Percentiles rank a stretch among this genome's conserved stretches.
phyloP scores from a whole-genome alignment of 2,113 vertebrate species.

The Centropristis striata region DNA sequence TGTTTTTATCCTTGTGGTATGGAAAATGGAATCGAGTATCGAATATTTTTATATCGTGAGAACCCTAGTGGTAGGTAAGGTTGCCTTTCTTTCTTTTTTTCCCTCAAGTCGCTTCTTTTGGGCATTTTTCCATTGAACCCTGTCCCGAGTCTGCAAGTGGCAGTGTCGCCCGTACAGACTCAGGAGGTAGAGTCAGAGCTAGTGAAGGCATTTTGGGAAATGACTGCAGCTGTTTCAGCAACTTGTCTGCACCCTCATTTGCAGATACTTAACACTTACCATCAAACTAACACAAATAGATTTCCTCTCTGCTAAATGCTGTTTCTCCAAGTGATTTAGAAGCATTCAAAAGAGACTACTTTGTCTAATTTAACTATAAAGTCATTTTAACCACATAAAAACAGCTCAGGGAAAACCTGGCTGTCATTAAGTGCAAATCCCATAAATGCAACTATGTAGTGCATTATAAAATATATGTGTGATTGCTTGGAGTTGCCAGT shows the following conservation, averaged over 20 bases:
- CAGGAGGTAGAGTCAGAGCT: conserved; percentile 4
- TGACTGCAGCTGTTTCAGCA: conserved; percentile 58
- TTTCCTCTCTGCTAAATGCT: conserved; percentile 62
- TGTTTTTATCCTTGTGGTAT: too few relatives aligned
- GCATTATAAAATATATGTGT: conserved; percentile 71
- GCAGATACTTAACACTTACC: conserved; percentile 70
- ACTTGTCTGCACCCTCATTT: conserved; percentile 65
- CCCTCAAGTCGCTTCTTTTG: too few relatives aligned
- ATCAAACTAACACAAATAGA: conserved; percentile 66
- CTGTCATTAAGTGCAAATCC: conserved; percentile 70
- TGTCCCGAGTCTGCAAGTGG: conserved; percentile 24
- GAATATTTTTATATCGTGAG: too few relatives aligned
- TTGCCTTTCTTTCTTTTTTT: too few relatives aligned
- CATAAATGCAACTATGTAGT: conserved; percentile 70
- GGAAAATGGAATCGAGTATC: too few relatives aligned
- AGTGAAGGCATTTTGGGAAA: conserved; percentile 45
- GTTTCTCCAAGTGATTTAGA: conserved; percentile 61
- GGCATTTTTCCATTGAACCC: too few relatives aligned
- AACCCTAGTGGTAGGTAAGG: too few relatives aligned
- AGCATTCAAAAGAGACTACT: conserved; percentile 49
- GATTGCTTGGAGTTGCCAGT: conserved; percentile 69
- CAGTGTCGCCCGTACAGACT: conserved; percentile 42
- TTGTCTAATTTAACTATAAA: conserved; percentile 59
- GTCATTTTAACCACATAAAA: conserved; percentile 67
- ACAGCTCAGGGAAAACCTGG: conserved; percentile 64